Base-by-base conservation (phyloP, 2,888 invertebrate species). In the Noctua pronuba region DNA sequence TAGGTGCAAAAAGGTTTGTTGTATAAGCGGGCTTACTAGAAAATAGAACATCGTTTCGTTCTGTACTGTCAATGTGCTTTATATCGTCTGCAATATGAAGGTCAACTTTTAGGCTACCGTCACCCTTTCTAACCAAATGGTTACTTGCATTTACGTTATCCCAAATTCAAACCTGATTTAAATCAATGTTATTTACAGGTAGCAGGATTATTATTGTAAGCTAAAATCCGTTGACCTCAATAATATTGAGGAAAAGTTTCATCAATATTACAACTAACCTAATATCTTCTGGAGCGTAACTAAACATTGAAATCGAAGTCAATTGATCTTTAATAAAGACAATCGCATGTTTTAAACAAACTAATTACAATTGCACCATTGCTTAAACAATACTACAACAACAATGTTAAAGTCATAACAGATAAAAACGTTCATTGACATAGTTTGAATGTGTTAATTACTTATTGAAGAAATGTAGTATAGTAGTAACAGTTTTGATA, bases 351-450 rank as follows among this genome's bases (percentile, higher is more conserved):
- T 79, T 41, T 69, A 44, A 24, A 58, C 60, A 55, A 71, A 76
- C 44, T 35, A 49, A 65, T 64, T 58, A 86, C 28, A 13, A 76
- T 70, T 67, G 49, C 72, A 38, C 46, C 75, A 80, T 80, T 86
- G 73, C 76, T 77, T 66, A 55, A 68, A 82, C 60, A 46, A 55
- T 71, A 58, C 49, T 70, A 62, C 38, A 73, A 62, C 38, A 21
- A 46, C 8, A 28, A 52, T 55, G 60, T 80, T 52, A 69, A 68
- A 58, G 55, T 58, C 68, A 74, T 80, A 75, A 74, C 65, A 72
- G 69, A 73, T 86, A 74, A 74, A 70, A 52, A 52, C 28, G 77
- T 60, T 70, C 67, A 84, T 86, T 86, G 77, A 79, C 79, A 88
- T 72, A 74, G 71, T 88, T 84, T 38, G 28, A 24, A 62, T 46